A percentile compares a stretch with the other conserved stretches of the same genome.
phyloP scores from a whole-genome alignment of 2,113 vertebrate species.

The Camelus dromedarius region DNA sequence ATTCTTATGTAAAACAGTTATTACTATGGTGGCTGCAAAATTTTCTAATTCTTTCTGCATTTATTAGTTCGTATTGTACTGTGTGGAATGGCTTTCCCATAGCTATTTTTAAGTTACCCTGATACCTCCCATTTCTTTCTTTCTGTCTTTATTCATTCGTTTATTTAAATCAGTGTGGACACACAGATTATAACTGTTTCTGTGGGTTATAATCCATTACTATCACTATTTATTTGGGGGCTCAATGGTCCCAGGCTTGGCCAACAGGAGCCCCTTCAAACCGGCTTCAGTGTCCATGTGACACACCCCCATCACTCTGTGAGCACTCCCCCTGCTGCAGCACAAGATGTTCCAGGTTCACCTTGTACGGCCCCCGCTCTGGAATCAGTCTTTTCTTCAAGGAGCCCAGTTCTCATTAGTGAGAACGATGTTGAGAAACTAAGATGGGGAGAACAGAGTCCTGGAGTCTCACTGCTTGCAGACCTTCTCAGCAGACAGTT shows the following conservation, averaged over 20 bases:
- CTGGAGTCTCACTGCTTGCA: too few species aligned
- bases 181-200: rapidly evolving
- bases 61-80: not conserved
- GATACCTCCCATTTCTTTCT: not conserved
- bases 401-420: not conserved
- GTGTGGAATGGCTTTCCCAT: not conserved
- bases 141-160: not conserved
- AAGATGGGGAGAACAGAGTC: rapidly evolving
- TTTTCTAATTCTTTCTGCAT: not conserved
- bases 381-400: not conserved
- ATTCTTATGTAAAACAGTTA: not conserved
- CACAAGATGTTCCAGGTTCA: not conserved
- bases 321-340: not conserved
- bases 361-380: not conserved
- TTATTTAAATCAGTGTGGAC: not conserved
- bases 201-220: not conserved
- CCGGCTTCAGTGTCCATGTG: not conserved
- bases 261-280: not conserved
- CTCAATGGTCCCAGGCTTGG: not conserved
- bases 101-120: not conserved
- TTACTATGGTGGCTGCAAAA: too few species aligned
- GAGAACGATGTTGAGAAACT: not conserved
- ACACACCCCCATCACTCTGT: not conserved
- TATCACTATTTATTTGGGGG: too few species aligned
- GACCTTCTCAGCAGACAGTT: not conserved